Conservation (phyloP, 2,113 vertebrate species). For the Eulemur macaco region DNA sequence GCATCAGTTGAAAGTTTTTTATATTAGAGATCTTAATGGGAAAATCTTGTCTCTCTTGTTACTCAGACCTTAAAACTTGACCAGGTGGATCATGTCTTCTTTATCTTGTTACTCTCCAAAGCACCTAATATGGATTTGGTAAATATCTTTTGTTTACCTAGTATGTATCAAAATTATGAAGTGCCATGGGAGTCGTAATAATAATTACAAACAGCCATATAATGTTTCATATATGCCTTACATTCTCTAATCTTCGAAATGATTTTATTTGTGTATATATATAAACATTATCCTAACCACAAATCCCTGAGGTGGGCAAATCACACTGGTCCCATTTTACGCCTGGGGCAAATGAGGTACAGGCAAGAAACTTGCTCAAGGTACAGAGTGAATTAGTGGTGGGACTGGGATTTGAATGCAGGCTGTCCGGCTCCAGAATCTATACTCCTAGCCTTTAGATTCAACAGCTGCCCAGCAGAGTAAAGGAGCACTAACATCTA, state of each 20-base stretch:
- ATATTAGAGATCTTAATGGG: background rate
- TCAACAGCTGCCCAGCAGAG: background rate
- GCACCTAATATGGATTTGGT: background rate
- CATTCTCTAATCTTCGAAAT: accelerated
- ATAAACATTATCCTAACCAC: background rate
- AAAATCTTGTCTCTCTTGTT: background rate
- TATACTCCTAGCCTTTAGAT: background rate
- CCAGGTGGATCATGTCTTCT: background rate
- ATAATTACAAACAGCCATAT: background rate
- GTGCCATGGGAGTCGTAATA: background rate
- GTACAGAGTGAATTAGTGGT: background rate
- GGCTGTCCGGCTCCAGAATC: background rate
- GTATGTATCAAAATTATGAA: background rate
- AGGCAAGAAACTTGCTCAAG: background rate
- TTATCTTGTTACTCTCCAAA: background rate
- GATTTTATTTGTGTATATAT: background rate
- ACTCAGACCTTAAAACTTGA: background rate
- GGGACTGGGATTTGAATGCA: background rate
- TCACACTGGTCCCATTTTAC: background rate
- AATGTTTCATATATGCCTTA: background rate
- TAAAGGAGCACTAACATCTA: background rate
- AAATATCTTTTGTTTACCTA: background rate
- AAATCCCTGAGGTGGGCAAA: background rate
- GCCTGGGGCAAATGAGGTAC: background rate
- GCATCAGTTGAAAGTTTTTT: background rate